Percentiles rank a stretch among this genome's conserved stretches.
These are phyloP conservation scores for Mionectes macconnelli DNA, from an alignment of 2,113 vertebrate species.

Conservation along the genomic window DNA sequence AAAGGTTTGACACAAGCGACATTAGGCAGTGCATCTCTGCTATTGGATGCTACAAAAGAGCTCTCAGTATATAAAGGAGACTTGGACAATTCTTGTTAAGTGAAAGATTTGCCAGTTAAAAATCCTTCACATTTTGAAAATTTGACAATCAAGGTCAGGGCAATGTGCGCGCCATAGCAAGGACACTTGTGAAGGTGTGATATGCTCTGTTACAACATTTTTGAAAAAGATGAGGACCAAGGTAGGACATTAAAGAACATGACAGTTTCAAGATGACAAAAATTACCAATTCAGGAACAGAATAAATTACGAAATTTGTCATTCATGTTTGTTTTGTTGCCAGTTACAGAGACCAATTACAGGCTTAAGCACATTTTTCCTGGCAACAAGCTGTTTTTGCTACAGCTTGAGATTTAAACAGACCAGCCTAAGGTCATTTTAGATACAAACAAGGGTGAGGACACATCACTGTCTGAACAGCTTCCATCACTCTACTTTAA, in stretches of 20 bases:
- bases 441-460: background rate
- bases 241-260: background rate
- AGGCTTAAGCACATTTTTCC: background rate
- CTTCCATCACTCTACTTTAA: background rate
- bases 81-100: background rate
- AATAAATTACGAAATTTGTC: background rate
- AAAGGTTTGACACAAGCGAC: background rate
- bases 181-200: background rate
- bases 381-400: background rate
- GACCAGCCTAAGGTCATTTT: background rate
- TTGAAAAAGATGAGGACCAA: background rate
- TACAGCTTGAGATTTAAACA: background rate
- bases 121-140: background rate
- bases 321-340: background rate
- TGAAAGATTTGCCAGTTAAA: background rate
- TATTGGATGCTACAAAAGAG: background rate
- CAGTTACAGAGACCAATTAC: background rate
- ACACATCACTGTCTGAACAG: background rate
- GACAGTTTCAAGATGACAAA: background rate
- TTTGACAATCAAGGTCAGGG: background rate
- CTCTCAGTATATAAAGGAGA: background rate
- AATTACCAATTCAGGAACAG: background rate
- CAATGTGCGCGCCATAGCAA: background rate
- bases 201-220: background rate
- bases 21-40: accelerated